These are phyloP conservation scores for Hofmannophila pseudospretella DNA, from an alignment of 2,888 invertebrate species.

Conservation along the genomic window DNA sequence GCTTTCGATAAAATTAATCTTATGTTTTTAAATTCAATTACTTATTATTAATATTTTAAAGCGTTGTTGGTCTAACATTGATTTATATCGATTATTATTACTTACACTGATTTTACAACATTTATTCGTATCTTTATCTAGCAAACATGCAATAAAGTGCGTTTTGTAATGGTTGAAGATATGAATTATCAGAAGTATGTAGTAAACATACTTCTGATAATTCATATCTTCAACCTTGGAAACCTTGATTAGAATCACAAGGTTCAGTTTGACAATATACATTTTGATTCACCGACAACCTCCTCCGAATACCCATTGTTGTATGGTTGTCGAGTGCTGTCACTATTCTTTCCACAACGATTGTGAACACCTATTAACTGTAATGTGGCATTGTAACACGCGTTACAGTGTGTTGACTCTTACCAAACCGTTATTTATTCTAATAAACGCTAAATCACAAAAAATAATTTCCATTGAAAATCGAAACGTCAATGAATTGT, in stretches of 20 bases:
- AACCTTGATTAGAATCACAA: not conserved
- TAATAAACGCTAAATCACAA: not conserved
- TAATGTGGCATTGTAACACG: constrained; percentile 1
- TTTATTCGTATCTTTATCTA: too few species aligned
- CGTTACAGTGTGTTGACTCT: not conserved
- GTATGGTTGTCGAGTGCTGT: not conserved
- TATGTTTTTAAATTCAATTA: constrained; percentile 1
- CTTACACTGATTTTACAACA: not conserved
- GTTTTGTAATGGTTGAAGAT: too few species aligned
- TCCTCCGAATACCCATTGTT: constrained; percentile 9
- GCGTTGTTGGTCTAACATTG: not conserved
- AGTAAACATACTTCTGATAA: too few species aligned
- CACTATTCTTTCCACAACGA: not conserved
- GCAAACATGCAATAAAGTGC: too few species aligned
- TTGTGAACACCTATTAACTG: not conserved
- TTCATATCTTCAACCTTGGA: not conserved
- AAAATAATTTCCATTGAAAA: too few species aligned
- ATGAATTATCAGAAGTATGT: too few species aligned
- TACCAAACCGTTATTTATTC: not conserved
- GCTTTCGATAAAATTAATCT: constrained; percentile 2
- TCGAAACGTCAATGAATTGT: too few species aligned
- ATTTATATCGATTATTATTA: not conserved
- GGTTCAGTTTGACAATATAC: not conserved
- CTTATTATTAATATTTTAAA: too few species aligned
- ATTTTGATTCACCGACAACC: not conserved